Base-by-base conservation (phyloP, 2,113 vertebrate genomes). In the Oxyruncus cristatus region DNA sequence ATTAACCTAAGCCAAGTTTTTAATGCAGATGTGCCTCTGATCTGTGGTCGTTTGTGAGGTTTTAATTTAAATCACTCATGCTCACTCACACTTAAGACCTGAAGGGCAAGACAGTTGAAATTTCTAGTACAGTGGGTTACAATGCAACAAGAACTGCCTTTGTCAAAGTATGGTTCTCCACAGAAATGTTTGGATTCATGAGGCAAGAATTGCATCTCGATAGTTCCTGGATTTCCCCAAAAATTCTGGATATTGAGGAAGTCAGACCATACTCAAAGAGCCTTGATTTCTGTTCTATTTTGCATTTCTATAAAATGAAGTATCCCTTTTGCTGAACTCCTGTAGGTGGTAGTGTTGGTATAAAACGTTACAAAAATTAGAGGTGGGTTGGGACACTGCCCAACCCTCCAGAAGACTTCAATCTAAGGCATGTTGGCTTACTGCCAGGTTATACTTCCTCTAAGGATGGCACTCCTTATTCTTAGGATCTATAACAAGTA, bases 261-360 rank as follows among this genome's bases (percentile, higher is more conserved):
- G 20, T 65, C 6, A 5, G n/a, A 49, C 7, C 5, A 61, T 22
- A 53, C 10, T 37, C 4, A 14, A 78, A 85, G 3, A 71, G 16
- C 10, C 12, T 46, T 41, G n/a, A 70, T 28, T 55, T 70, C 55
- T 47, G 9, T 50, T 85, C 17, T 26, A 23, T 68, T 93, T 63
- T 76, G 30, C 26, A 50, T 70, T 65, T 79, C 77, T 83, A 28
- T 37, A 12, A 63, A 50, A 33, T 33, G 19, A 11, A 74, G 8
- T 52, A 92, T 88, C 39, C 41, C 55, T 92, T 89, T 92, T 77
- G 13, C 33, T 85, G 74, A 84, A 86, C 41, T 94, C 93, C 85
- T 96, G 90, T 93, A 95, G 95, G 72, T 95, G 93, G 88, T 90
- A 50, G 58, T 85, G 68, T 88, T 92, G 82, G 39, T 80, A 88